A percentile compares a stretch with the other conserved stretches of the same genome.
These are phyloP conservation scores for Chionodraco myersi DNA, from an alignment of 2,113 vertebrate genomes.

Conservation along the genomic window DNA sequence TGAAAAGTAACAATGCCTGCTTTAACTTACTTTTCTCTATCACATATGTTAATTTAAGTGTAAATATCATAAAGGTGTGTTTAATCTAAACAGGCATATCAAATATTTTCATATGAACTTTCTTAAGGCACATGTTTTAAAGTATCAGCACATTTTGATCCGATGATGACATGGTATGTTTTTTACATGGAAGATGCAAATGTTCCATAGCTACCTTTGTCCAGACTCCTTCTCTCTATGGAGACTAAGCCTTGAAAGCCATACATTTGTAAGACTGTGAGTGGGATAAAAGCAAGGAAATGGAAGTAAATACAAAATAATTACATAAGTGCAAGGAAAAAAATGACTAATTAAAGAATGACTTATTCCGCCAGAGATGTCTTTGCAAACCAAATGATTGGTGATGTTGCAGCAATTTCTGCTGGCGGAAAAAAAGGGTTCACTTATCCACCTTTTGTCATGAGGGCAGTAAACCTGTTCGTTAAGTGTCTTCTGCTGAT, in stretches of 20 bases:
- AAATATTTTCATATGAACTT: too few relatives aligned
- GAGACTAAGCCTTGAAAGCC: conserved; percentile 38
- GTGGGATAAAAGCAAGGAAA: conserved; percentile 21
- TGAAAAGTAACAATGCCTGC: not conserved
- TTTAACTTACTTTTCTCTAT: not conserved
- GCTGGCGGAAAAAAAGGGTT: conserved; percentile 13
- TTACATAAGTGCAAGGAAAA: conserved; percentile 25
- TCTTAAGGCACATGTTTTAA: conserved; percentile 12
- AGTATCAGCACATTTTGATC: not conserved
- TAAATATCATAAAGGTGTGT: not conserved
- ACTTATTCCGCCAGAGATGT: not conserved
- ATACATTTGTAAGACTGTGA: conserved; percentile 13
- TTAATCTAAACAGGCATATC: not conserved
- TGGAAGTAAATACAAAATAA: conserved; percentile 15
- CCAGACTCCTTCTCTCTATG: not conserved
- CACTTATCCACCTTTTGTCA: conserved; percentile 9
- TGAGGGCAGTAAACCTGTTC: not conserved
- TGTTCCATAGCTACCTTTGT: conserved; percentile 28
- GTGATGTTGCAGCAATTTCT: not conserved
- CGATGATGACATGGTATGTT: not conserved
- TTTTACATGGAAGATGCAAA: conserved; percentile 15
- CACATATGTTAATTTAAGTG: not conserved
- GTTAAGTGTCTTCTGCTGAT: not conserved
- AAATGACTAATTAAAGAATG: conserved; percentile 28
- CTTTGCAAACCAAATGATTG: conserved; percentile 15